phyloP scores from a whole-genome alignment of 30 jellyfish, hydroid and myxozoan genomes.

The Rhopilema esculentum region DNA sequence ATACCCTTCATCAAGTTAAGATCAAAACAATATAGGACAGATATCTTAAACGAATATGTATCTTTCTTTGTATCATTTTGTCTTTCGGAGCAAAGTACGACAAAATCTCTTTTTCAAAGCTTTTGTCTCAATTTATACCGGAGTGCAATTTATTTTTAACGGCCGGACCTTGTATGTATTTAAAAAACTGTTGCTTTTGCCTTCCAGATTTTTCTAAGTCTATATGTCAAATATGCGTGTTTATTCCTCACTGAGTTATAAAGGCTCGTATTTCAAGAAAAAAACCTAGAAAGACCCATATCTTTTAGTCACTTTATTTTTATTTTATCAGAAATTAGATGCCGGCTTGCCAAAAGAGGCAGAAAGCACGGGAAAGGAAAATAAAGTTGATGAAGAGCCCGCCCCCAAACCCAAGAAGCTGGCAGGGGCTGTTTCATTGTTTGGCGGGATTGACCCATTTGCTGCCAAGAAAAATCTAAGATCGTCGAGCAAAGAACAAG shows the following conservation, averaged over 20 bases:
- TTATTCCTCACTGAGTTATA: background rate
- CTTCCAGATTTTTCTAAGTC: background rate
- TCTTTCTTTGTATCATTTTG: too few relatives aligned
- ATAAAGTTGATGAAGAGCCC: background rate
- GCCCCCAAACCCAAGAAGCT: conserved; percentile 71
- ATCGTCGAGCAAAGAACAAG: conserved; percentile 36
- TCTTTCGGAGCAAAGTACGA: too few relatives aligned
- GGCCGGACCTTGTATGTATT: too few relatives aligned
- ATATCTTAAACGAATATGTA: too few relatives aligned
- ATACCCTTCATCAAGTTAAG: too few relatives aligned
- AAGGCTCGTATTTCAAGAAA: background rate
- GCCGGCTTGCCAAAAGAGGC: conserved; percentile 3
- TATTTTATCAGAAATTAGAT: background rate
- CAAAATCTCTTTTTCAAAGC: too few relatives aligned
- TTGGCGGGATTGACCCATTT: conserved; percentile 97
- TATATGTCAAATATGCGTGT: too few relatives aligned
- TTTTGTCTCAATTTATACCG: too few relatives aligned
- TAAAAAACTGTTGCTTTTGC: too few relatives aligned
- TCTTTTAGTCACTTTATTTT: background rate
- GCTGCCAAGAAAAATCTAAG: conserved; percentile 75
- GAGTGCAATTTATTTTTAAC: too few relatives aligned
- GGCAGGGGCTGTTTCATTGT: conserved; percentile 92
- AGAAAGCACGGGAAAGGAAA: conserved; percentile 3
- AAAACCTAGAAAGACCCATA: too few relatives aligned
- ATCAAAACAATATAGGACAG: too few relatives aligned